Evolutionary conservation across 2,888 invertebrate genomes (phyloP).

Genomic region (Melieria picta): DNA sequence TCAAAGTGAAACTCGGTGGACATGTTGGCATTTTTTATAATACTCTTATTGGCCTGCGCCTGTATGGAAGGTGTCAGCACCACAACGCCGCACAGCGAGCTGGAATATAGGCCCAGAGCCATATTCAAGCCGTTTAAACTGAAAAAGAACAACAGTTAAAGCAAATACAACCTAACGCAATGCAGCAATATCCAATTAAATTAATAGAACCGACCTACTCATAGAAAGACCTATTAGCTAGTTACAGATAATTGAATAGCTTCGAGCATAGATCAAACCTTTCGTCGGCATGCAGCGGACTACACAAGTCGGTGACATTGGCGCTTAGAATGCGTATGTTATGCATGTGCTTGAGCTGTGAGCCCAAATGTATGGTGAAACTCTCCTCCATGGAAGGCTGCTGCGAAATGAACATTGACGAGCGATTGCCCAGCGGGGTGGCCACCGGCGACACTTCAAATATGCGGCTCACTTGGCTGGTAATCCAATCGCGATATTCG

Average conservation of each 20-base stretch:
- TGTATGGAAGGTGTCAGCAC: constrained; percentile 72
- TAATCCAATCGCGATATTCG: constrained; percentile 90
- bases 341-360: constrained; percentile 98
- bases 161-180: not conserved
- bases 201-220: constrained; percentile 15
- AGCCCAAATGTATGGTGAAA: constrained; percentile 97
- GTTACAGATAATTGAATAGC: not conserved
- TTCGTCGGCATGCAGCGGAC: constrained; percentile 68
- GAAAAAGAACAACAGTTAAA: constrained; percentile 13
- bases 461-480: constrained; percentile 63
- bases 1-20: constrained; percentile 96
- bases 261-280: constrained; percentile 43
- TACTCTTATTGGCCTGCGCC: constrained; percentile 61
- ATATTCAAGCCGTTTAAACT: constrained; percentile 78
- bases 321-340: constrained; percentile 92
- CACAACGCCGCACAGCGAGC: constrained; percentile 88
- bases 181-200: not conserved
- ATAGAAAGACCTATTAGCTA: not conserved
- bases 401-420: constrained; percentile 66
- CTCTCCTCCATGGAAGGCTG: constrained; percentile 83
- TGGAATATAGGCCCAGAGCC: constrained; percentile 91
- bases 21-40: constrained; percentile 65
- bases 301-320: constrained; percentile 83
- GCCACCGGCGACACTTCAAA: constrained; percentile 60
- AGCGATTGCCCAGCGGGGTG: constrained; percentile 63